These are phyloP conservation scores for Microhierax caerulescens DNA, from an alignment of 2,797 vertebrate genomes.

Conservation along the genomic window DNA sequence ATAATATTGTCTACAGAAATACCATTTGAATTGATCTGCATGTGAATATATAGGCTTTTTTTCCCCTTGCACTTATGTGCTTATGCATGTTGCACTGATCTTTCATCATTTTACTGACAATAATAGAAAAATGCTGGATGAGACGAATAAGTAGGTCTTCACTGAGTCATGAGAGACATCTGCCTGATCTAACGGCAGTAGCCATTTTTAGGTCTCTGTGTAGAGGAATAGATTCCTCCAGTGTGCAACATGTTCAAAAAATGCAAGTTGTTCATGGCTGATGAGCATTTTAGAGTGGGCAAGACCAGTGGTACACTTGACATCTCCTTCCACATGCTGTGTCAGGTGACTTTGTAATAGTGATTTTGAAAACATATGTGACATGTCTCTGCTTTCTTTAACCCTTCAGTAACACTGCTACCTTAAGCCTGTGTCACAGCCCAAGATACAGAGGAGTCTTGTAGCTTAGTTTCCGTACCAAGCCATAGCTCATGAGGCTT, in stretches of 20 bases:
- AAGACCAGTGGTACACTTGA: neutral
- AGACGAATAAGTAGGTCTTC: neutral
- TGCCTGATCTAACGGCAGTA: neutral
- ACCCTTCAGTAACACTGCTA: neutral
- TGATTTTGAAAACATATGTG: neutral
- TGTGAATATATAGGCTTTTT: neutral
- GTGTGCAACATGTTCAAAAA: neutral
- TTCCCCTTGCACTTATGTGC: neutral
- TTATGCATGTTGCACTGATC: neutral
- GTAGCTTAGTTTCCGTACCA: neutral
- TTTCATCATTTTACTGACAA: neutral
- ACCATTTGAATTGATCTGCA: neutral
- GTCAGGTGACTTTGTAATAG: neutral
- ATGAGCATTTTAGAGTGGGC: neutral
- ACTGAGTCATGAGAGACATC: neutral
- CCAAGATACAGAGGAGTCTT: neutral
- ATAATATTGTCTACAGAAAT: neutral
- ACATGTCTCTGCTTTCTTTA: neutral
- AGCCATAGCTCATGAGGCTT: neutral
- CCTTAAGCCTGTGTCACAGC: neutral
- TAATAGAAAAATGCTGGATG: neutral
- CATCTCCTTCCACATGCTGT: neutral
- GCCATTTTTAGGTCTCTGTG: neutral
- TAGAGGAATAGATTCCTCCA: neutral
- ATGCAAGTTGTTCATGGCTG: neutral